Conservation (phyloP, 2,888 invertebrate genomes). For the Epistrophella euchroma region DNA sequence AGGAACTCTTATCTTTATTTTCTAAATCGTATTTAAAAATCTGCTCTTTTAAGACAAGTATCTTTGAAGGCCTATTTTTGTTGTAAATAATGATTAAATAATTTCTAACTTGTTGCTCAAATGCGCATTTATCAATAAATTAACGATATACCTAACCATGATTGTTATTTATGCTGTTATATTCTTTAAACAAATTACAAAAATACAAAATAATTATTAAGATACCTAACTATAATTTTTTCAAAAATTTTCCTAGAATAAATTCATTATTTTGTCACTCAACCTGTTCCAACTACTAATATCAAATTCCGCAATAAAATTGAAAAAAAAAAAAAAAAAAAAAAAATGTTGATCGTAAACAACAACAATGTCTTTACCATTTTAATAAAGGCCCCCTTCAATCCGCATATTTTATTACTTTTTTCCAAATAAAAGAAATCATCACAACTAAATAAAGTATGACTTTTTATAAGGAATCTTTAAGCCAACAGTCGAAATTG, state of each 20-base stretch:
- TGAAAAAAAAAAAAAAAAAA: neutral
- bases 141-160: too few relatives aligned
- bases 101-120: too few relatives aligned
- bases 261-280: conserved; percentile 8
- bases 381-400: neutral
- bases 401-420: neutral
- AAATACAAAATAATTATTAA: neutral
- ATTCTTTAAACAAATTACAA: too few relatives aligned
- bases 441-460: neutral
- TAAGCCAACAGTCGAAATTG: neutral
- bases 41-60: too few relatives aligned
- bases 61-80: too few relatives aligned
- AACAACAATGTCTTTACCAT: conserved; percentile 4
- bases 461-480: conserved; percentile 2
- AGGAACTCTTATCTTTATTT: too few relatives aligned
- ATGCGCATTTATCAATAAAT: too few relatives aligned
- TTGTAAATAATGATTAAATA: too few relatives aligned
- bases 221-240: neutral
- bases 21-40: too few relatives aligned
- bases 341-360: neutral
- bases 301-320: conserved; percentile 21
- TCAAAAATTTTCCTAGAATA: conserved; percentile 13
- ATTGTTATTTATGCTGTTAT: too few relatives aligned
- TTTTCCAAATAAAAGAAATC: neutral
- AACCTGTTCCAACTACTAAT: conserved; percentile 27